Conservation (phyloP, 2,888 invertebrate genomes). For the Drosophila putrida region DNA sequence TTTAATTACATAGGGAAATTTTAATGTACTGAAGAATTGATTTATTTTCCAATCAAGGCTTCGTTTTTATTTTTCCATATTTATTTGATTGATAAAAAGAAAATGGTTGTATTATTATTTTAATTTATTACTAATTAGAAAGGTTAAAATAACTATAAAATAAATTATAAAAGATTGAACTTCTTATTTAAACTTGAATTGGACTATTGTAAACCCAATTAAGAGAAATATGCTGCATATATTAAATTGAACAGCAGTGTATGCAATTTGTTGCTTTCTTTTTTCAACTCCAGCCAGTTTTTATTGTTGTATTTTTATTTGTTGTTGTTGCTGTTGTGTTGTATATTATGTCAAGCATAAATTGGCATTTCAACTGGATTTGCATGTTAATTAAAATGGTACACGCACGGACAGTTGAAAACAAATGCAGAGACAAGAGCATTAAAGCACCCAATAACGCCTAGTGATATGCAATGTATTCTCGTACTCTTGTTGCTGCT, state of each 20-base stretch:
- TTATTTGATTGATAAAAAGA: too few relatives aligned
- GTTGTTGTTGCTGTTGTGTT: conserved; percentile 41
- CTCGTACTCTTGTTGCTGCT: too few relatives aligned
- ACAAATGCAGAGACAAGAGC: conserved; percentile 71
- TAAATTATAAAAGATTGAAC: neutral
- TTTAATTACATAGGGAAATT: neutral
- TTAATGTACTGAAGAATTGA: neutral
- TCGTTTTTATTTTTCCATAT: too few relatives aligned
- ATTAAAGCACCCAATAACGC: conserved; percentile 57
- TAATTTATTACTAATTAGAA: too few relatives aligned
- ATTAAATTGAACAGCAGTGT: conserved; percentile 43
- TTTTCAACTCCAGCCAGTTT: conserved; percentile 21
- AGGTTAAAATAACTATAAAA: neutral
- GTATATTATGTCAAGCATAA: conserved; percentile 79
- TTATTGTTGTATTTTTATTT: conserved; percentile 26
- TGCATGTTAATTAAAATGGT: conserved; percentile 79
- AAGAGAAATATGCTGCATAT: conserved; percentile 30
- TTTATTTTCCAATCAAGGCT: too few relatives aligned
- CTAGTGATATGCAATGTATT: conserved; percentile 20
- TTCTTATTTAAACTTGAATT: neutral
- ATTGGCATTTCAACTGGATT: conserved; percentile 81
- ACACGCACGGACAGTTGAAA: conserved; percentile 76
- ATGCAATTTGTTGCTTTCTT: conserved; percentile 8
- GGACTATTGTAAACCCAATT: conserved; percentile 37
- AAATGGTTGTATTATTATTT: too few relatives aligned